These are phyloP conservation scores for Allolobophora icterica DNA, from an alignment of 2,888 invertebrate genomes.

Conservation along the genomic window DNA sequence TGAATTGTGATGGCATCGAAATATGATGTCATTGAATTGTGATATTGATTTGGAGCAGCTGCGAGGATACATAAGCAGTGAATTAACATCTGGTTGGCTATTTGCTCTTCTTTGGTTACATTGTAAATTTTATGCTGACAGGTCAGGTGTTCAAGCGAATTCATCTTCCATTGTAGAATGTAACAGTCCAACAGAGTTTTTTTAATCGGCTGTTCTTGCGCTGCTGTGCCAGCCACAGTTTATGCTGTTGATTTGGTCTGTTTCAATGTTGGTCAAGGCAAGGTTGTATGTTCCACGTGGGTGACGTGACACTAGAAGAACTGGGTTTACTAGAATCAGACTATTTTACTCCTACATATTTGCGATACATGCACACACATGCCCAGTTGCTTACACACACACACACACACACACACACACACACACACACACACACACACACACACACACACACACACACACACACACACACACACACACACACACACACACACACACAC, in stretches of 20 bases:
- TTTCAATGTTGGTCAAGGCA: too few species aligned
- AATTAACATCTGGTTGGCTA: neutral
- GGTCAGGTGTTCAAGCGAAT: neutral
- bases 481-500: too few species aligned
- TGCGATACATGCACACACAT: too few species aligned
- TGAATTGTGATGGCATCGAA: too few species aligned
- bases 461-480: too few species aligned
- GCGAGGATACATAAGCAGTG: neutral
- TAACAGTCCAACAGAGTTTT: neutral
- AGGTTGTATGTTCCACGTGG: neutral
- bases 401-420: too few species aligned
- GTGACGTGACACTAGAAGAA: too few species aligned
- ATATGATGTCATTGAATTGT: neutral
- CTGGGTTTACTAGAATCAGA: neutral
- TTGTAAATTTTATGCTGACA: neutral
- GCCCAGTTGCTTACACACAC: too few species aligned
- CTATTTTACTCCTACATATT: neutral
- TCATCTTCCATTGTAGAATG: neutral
- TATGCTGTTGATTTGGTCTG: too few species aligned
- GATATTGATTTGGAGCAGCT: neutral
- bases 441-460: neutral
- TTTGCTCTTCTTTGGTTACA: neutral
- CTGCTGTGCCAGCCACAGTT: neutral
- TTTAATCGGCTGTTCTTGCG: neutral
- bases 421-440: neutral